phyloP scores from a whole-genome alignment of 1,140 invertebrate genomes.

The Eriosoma lanigerum region DNA sequence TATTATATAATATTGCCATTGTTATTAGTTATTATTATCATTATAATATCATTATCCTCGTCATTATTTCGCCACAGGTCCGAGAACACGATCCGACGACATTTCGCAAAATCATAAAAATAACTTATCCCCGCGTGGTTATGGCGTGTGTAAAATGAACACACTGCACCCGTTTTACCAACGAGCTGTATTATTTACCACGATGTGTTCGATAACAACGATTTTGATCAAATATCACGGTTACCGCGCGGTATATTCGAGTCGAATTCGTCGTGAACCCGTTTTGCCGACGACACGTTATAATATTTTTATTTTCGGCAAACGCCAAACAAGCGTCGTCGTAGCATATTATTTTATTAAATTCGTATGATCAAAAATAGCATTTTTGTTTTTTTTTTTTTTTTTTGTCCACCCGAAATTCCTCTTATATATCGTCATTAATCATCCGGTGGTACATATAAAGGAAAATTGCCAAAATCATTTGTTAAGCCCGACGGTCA shows the following conservation, averaged over 20 bases:
- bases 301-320: too few species aligned
- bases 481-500: too few species aligned
- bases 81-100: not conserved
- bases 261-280: too few species aligned
- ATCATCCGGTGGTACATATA: not conserved
- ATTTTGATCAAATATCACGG: too few species aligned
- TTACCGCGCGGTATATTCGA: too few species aligned
- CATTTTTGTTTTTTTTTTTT: not conserved
- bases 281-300: too few species aligned
- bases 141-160: not conserved
- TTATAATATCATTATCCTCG: not conserved
- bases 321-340: not conserved
- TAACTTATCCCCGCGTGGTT: not conserved
- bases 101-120: not conserved
- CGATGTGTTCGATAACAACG: not conserved
- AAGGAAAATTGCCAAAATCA: not conserved
- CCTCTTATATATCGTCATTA: not conserved
- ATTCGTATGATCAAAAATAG: constrained; percentile 9
- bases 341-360: not conserved
- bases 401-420: not conserved
- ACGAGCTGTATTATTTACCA: too few species aligned
- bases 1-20: not conserved
- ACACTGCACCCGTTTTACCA: constrained; percentile 11
- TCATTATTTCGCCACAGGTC: not conserved
- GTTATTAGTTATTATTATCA: not conserved